Evolutionary conservation across 2,113 vertebrate species (phyloP).

Genomic region (Phocoena phocoena): DNA sequence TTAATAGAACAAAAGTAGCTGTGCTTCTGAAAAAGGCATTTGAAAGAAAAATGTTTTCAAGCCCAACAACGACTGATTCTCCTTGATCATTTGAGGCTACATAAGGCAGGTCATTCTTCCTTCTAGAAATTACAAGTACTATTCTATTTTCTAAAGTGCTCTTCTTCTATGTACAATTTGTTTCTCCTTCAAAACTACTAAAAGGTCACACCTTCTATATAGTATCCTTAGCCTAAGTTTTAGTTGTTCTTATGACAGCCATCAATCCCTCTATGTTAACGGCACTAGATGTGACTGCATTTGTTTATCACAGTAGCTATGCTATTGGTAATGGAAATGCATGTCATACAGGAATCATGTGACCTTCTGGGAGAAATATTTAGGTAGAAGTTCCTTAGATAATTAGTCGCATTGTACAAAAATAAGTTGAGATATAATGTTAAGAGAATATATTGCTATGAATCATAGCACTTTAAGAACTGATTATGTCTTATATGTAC

Average conservation of each 20-base stretch:
- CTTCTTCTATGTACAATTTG: neutral
- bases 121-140: neutral
- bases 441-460: neutral
- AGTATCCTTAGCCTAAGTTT: neutral
- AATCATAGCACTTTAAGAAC: neutral
- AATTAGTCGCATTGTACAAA: neutral
- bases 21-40: neutral
- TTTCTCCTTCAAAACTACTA: neutral
- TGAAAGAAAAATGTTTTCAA: constrained; percentile 32
- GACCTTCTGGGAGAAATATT: neutral
- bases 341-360: neutral
- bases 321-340: neutral
- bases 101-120: neutral
- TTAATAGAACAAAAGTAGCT: neutral
- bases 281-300: neutral
- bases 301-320: neutral
- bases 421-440: neutral
- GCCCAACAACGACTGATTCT: neutral
- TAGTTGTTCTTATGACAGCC: neutral
- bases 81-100: neutral
- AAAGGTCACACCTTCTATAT: neutral
- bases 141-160: neutral
- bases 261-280: neutral
- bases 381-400: neutral
- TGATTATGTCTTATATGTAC: neutral